Evolutionary conservation across 2,797 vertebrate genomes (phyloP), one percentile per base, ranked within the genome.

Genomic region (Catamblyrhynchus diadema): DNA sequence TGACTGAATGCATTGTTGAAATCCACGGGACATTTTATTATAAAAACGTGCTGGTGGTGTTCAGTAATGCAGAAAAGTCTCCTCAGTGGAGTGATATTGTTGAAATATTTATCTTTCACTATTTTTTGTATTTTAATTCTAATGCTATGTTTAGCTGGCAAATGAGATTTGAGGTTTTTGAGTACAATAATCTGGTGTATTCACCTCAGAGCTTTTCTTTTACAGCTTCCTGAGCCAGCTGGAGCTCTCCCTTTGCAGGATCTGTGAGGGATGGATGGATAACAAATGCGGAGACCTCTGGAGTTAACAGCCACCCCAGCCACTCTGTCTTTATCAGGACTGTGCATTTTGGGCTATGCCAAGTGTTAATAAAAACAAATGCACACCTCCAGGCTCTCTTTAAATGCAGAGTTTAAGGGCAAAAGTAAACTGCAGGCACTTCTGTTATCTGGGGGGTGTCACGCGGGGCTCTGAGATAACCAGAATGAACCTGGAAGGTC

Each of bases 351-450:
- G 72, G 62, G 81, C 79, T 41, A 4, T 8, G 60, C 65, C 74
- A 59, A 84, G 72, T 77, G 57, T 71, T 61, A 87, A 67, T 72
- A 67, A 88, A 95, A 92, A 94, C 81, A 88, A 87, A 88, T 13
- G 32, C 69, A 60, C 23, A 67, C 30, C 44, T 59, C 53, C 0
- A 11, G 86, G 41, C 85, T 45, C 81, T 48, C 62, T 90, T 79
- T 50, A 89, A 90, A 72, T 15, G 67, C 74, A 64, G 73, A 84
- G 35, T 70, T 88, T 50, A 92, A 92, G 32, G 70, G 83, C 42
- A 89, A 79, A 78, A 94, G 88, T 65, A 87, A 93, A 95, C 88
- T 60, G 24, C 77, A 62, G 24, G 73, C 90, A 94, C 86, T 93
- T 78, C 3, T 0, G 53, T 90, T 94, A 91, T 91, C 94, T 91